Conservation (phyloP, 1,140 invertebrate species). For the Megalopta genalis region DNA sequence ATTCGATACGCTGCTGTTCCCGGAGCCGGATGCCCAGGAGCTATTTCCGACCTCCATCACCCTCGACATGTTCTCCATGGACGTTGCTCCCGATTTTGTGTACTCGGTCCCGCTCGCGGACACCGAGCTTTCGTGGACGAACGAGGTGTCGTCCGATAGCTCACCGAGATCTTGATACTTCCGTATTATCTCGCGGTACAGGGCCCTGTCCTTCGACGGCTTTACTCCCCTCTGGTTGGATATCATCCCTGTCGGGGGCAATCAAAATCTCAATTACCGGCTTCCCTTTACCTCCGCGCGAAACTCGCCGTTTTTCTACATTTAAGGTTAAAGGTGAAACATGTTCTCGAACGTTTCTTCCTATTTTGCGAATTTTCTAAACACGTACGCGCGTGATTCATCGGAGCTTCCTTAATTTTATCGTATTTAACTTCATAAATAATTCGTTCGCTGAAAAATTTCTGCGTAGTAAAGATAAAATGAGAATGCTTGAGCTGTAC, state of each 20-base stretch:
- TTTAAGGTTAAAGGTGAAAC: no score
- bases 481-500: no score
- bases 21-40: slow-evolving; percentile 27
- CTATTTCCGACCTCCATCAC: slow-evolving; percentile 35
- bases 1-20: slow-evolving; percentile 46
- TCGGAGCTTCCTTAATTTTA: no score
- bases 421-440: no score
- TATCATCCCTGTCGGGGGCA: neutral
- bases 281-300: no score
- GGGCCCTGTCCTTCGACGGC: neutral
- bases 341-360: no score
- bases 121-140: slow-evolving; percentile 2
- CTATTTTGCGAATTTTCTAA: no score
- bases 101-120: slow-evolving; percentile 29
- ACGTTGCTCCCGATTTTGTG: slow-evolving; percentile 41
- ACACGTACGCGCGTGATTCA: no score
- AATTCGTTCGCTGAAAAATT: no score
- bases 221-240: neutral
- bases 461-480: no score
- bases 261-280: neutral
- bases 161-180: slow-evolving; percentile 18
- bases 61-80: slow-evolving; percentile 41
- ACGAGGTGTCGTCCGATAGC: slow-evolving; percentile 2
- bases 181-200: neutral
- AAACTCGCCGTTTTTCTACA: no score